Percentiles rank a stretch among this genome's conserved stretches.
Conservation (phyloP, 1,140 invertebrate species). For the Philopotamus ludificatus region DNA sequence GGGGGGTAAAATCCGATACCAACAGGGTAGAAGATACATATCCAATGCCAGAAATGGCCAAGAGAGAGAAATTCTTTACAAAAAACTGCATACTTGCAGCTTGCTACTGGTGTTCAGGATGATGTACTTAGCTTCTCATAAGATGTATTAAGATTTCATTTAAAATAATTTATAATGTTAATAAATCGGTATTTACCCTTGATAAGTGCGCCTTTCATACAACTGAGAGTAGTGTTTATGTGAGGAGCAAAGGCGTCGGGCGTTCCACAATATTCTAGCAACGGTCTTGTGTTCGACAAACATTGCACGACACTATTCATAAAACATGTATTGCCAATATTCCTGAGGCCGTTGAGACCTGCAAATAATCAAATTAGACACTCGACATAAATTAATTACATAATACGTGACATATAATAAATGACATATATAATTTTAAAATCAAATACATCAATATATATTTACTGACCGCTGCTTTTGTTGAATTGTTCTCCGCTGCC, state of each 20-base stretch:
- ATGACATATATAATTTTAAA: not conserved
- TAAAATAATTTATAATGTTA: not conserved
- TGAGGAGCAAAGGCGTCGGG: slow-evolving; percentile 65
- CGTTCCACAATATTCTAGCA: slow-evolving; percentile 74
- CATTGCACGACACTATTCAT: slow-evolving; percentile 97
- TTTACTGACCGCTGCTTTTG: slow-evolving; percentile 35
- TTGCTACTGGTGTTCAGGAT: too few species aligned
- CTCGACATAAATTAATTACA: not conserved
- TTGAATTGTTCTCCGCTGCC: slow-evolving; percentile 29
- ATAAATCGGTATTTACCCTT: slow-evolving; percentile 53
- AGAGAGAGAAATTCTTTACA: too few species aligned
- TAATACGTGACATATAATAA: not conserved
- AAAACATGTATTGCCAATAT: slow-evolving; percentile 95
- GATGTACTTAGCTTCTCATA: too few species aligned
- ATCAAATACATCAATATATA: not conserved
- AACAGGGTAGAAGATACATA: too few species aligned
- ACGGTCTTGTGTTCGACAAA: slow-evolving; percentile 79
- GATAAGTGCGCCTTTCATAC: slow-evolving; percentile 80
- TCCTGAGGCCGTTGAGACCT: slow-evolving; percentile 84
- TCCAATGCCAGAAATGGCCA: too few species aligned
- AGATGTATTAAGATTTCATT: too few species aligned
- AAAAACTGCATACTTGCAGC: too few species aligned
- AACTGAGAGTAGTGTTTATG: slow-evolving; percentile 75
- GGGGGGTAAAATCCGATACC: too few species aligned
- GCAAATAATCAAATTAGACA: slow-evolving; percentile 37